These are phyloP conservation scores for Atta cephalotes DNA, from an alignment of 1,140 invertebrate species.

Conservation along the genomic window DNA sequence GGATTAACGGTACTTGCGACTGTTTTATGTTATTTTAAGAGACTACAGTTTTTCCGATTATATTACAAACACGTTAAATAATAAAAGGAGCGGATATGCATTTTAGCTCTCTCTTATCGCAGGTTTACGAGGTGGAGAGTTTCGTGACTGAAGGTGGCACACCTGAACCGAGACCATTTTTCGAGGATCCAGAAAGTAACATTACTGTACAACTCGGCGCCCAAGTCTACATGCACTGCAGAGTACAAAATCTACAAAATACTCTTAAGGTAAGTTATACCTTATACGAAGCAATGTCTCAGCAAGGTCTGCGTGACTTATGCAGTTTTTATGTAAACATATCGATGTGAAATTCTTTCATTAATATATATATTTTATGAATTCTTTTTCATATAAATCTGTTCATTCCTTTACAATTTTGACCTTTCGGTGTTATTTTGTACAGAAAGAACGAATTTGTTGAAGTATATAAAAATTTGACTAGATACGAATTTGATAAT, in stretches of 20 bases:
- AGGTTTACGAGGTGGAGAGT: slow-evolving; percentile 85
- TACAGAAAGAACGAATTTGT: too few relatives aligned
- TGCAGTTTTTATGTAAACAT: background rate
- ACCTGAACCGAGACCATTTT: slow-evolving; percentile 87
- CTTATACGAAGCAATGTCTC: background rate
- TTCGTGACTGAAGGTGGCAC: slow-evolving; percentile 84
- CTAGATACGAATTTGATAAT: too few relatives aligned
- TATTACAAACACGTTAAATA: slow-evolving; percentile 26
- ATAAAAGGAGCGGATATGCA: background rate
- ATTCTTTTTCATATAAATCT: background rate
- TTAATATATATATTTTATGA: background rate
- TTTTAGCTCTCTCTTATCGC: slow-evolving; percentile 54
- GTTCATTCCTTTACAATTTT: background rate
- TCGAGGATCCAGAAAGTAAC: slow-evolving; percentile 87
- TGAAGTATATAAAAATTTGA: too few relatives aligned
- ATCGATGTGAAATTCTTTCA: slow-evolving; percentile 9
- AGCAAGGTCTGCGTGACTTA: background rate
- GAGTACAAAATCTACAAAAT: slow-evolving; percentile 88
- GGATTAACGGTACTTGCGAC: background rate
- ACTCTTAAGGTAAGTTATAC: slow-evolving; percentile 88
- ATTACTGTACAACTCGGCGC: slow-evolving; percentile 88
- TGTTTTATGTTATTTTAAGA: background rate
- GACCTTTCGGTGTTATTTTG: too few relatives aligned
- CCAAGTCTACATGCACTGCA: slow-evolving; percentile 88
- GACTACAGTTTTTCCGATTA: background rate